Evolutionary conservation across 2,888 invertebrate genomes (phyloP), one percentile per base, ranked within the genome.

Genomic region (Fabriciana adippe): DNA sequence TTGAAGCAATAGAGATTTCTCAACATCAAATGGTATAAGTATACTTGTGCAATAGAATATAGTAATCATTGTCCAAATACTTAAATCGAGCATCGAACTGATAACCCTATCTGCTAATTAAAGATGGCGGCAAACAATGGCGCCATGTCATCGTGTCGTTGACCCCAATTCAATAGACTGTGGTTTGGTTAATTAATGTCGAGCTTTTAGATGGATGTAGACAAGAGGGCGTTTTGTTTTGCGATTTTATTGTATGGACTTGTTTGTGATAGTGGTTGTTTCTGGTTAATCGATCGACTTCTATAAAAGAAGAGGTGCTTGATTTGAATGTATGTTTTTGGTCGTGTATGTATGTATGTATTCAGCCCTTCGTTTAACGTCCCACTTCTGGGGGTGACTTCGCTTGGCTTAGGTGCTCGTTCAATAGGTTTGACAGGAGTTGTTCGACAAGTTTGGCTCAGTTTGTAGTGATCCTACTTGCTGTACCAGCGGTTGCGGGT

Each of bases 121-220:
- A 69, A 68, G 48, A 72, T 70, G 71, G 68, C 69, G 70, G 41
- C 59, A 68, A 66, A 72, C 73, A 72, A 72, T 74, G 68, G 71
- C 41, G 55, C 45, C 66, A 55, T 63, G 73, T 68, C 68, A 68
- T 11, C 64, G 64, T 66, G 67, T 62, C 67, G 60, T 54, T 61
- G 72, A 71, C 57, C 66, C 54, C 6, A 16, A 13, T 21, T 41
- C 56, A 51, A 53, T 65, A 41, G 16, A 16, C 16, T 16, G 50
- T n/a, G 31, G 18, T n/a, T 61, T 61, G 51, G 35, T 61, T 61
- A 50, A 61, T 51, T 35, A 51, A 31, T 60, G 50, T 35, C 31
- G 60, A 61, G 51, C 50, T 61, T 61, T 51, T 51, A 21, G 14
- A 47, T 57, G n/a, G 45, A n/a, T 57, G 26, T 47, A 21, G 21